Conservation (phyloP, 2,888 invertebrate genomes). For the Epirrhoe alternata region DNA sequence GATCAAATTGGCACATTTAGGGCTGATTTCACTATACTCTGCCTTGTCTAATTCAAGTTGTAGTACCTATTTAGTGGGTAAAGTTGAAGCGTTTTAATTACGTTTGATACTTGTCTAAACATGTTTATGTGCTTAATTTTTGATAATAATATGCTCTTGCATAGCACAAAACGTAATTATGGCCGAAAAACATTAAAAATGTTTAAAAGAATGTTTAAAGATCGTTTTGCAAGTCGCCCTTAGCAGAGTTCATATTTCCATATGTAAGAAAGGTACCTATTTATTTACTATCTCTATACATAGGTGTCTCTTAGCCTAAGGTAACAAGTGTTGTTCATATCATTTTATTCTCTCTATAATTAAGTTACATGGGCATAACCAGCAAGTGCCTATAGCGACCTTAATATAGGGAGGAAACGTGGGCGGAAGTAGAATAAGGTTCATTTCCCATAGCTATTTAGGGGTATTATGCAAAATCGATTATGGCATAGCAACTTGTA, state of each 20-base stretch:
- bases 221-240: too few relatives aligned
- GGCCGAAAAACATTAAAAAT: too few relatives aligned
- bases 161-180: too few relatives aligned
- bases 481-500: background rate
- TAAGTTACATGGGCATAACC: background rate
- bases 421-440: background rate
- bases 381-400: background rate
- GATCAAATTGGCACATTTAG: too few relatives aligned
- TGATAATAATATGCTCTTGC: too few relatives aligned
- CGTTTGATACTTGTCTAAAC: too few relatives aligned
- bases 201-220: too few relatives aligned
- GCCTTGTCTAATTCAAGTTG: too few relatives aligned
- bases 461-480: background rate
- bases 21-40: too few relatives aligned
- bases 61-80: too few relatives aligned
- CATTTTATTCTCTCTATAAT: constrained; percentile 1
- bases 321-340: background rate
- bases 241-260: background rate
- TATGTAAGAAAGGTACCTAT: background rate
- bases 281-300: background rate
- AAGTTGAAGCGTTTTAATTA: too few relatives aligned
- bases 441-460: background rate
- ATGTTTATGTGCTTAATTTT: too few relatives aligned
- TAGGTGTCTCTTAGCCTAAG: background rate
- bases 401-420: background rate